Conservation (phyloP, 2,113 vertebrate species). For the Edolisoma coerulescens region DNA sequence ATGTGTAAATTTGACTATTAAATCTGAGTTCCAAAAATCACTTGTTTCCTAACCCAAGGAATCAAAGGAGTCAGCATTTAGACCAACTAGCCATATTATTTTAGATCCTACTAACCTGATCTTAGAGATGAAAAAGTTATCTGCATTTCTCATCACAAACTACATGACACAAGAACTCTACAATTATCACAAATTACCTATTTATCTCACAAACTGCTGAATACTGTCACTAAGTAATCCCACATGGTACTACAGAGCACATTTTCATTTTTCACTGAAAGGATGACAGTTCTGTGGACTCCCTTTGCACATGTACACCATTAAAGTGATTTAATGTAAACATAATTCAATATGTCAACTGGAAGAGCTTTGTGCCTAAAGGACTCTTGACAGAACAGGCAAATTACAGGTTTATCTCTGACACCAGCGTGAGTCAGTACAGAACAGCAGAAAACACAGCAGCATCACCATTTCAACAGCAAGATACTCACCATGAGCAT, state of each 20-base stretch:
- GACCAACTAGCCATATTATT: neutral
- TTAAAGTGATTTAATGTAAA: neutral
- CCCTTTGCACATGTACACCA: neutral
- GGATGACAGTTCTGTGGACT: neutral
- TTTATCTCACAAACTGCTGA: neutral
- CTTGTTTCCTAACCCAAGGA: neutral
- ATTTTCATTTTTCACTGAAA: neutral
- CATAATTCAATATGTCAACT: neutral
- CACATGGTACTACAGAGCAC: neutral
- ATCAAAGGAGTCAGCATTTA: neutral
- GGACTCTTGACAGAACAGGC: neutral
- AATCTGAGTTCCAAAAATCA: neutral
- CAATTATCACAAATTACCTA: neutral
- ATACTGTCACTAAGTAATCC: neutral
- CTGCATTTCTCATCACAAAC: neutral
- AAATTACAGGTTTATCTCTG: neutral
- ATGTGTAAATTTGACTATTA: neutral
- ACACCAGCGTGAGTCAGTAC: neutral
- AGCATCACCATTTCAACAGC: neutral
- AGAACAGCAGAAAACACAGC: neutral
- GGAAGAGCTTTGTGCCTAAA: neutral
- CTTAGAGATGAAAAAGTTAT: neutral
- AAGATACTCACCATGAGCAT: neutral
- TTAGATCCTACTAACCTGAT: neutral
- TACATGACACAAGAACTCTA: neutral